phyloP scores from a whole-genome alignment of 1,140 invertebrate genomes.

The Philotrypesis tridentata region DNA sequence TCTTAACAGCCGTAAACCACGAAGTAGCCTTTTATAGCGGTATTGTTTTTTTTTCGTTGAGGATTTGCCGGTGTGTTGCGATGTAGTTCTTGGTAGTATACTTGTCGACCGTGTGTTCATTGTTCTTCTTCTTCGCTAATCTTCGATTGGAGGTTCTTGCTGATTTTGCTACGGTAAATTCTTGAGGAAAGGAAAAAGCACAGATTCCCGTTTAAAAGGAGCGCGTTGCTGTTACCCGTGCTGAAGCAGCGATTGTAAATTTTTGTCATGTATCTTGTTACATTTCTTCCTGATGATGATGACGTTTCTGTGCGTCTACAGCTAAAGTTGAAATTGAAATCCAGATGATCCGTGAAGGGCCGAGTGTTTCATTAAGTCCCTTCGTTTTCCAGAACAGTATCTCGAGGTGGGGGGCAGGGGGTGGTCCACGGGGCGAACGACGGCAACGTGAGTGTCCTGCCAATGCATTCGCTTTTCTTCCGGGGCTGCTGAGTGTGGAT shows the following conservation, averaged over 20 bases:
- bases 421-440: background rate
- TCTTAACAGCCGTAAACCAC: background rate
- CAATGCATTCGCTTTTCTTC: slow-evolving; percentile 35
- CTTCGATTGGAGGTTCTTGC: background rate
- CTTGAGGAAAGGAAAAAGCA: background rate
- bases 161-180: background rate
- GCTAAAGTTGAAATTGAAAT: background rate
- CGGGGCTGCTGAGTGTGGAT: slow-evolving; percentile 43
- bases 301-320: slow-evolving; percentile 8
- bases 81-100: background rate
- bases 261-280: background rate
- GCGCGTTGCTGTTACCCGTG: background rate
- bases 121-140: slow-evolving; percentile 22
- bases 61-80: background rate
- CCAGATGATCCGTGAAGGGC: background rate
- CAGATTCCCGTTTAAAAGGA: background rate
- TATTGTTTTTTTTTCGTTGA: background rate
- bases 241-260: background rate
- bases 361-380: slow-evolving; percentile 2
- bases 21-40: slow-evolving; percentile 8
- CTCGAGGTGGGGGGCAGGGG: too few species aligned
- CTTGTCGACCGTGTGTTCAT: background rate
- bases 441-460: background rate
- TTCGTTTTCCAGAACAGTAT: slow-evolving; percentile 3
- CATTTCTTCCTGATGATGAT: slow-evolving; percentile 3